Percentiles rank a stretch among this genome's conserved stretches.
These are phyloP conservation scores for Halcyon chelicuti DNA, from an alignment of 2,797 vertebrate species.

Conservation along the genomic window DNA sequence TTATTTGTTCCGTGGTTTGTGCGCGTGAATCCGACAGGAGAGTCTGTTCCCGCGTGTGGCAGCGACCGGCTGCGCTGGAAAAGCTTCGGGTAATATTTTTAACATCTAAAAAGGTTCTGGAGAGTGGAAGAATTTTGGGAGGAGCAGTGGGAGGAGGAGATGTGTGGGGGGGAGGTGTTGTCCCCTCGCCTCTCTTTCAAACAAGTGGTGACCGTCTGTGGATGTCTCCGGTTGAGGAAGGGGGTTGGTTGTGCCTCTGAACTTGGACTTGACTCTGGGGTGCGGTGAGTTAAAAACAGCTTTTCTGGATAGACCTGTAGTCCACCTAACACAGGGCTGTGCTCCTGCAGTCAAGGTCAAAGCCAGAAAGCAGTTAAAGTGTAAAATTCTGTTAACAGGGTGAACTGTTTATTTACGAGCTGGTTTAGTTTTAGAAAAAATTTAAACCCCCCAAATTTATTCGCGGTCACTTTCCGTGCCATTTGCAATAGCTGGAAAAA, in stretches of 20 bases:
- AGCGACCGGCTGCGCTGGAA: accelerated
- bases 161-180: not conserved
- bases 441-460: no score
- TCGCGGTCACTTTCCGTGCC: not conserved
- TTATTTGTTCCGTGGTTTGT: accelerated
- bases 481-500: not conserved
- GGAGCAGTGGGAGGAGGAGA: not conserved
- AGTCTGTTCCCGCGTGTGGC: accelerated
- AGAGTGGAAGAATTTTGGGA: not conserved
- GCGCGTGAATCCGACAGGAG: no score
- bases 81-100: not conserved
- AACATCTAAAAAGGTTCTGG: accelerated
- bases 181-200: not conserved
- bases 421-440: accelerated
- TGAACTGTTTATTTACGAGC: not conserved
- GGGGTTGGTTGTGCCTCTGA: not conserved
- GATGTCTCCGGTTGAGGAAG: not conserved
- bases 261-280: not conserved
- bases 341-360: no score
- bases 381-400: not conserved
- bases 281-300: not conserved
- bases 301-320: not conserved
- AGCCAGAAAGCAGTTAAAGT: not conserved
- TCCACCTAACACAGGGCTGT: accelerated
- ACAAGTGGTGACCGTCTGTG: not conserved